Percentiles rank a stretch among this genome's conserved stretches.
These are phyloP conservation scores for Metalampra italica DNA, from an alignment of 2,888 invertebrate species.

Conservation along the genomic window DNA sequence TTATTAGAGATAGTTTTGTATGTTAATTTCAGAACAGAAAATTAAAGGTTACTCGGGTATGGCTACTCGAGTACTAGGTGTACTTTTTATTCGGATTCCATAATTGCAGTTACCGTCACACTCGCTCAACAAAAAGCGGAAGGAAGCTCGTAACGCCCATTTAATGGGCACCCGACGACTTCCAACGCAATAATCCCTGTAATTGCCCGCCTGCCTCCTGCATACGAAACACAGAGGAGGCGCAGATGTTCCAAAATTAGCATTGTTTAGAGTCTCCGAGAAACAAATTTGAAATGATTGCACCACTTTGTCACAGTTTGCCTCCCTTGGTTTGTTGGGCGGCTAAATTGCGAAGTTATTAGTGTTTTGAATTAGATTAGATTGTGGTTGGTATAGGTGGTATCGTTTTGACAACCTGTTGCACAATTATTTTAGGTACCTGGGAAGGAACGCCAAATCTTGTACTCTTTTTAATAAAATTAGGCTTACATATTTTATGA, in stretches of 20 bases:
- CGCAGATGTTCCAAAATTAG: slow-evolving; percentile 61
- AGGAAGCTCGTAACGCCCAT: slow-evolving; percentile 59
- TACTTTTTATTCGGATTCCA: slow-evolving; percentile 1
- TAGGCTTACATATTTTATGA: too few relatives aligned
- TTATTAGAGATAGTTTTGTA: too few relatives aligned
- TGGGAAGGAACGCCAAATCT: too few relatives aligned
- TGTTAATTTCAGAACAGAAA: too few relatives aligned
- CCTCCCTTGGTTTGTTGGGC: slow-evolving; percentile 11
- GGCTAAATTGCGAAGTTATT: neutral
- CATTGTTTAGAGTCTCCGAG: slow-evolving; percentile 53
- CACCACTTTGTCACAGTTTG: slow-evolving; percentile 34
- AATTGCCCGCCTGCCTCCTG: slow-evolving; percentile 54
- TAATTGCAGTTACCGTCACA: slow-evolving; percentile 21
- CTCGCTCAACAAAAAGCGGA: slow-evolving; percentile 47
- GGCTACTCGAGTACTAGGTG: neutral
- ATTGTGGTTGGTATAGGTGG: neutral
- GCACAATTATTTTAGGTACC: too few relatives aligned
- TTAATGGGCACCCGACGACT: slow-evolving; percentile 57
- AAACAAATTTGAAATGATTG: slow-evolving; percentile 57
- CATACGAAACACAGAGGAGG: slow-evolving; percentile 45
- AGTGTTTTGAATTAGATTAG: neutral
- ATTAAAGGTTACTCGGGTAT: neutral
- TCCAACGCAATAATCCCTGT: slow-evolving; percentile 60
- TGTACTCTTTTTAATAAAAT: too few relatives aligned
- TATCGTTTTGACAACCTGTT: neutral